Conservation (phyloP, 35 echinoderm and acorn worm species). For the Ophioderma brevispina region DNA sequence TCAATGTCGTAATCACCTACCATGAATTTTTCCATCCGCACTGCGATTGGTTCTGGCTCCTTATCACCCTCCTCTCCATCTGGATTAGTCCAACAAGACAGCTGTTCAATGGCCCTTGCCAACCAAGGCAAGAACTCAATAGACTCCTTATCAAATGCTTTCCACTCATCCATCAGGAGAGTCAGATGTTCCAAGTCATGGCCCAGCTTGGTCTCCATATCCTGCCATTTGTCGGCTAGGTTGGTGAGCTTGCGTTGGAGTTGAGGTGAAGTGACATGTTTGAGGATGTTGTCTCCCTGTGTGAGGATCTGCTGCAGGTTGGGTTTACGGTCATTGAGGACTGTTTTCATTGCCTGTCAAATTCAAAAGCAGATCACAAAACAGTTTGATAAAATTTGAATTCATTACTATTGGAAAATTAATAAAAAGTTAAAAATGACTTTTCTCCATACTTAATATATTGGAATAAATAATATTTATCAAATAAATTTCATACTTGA, state of each 20-base stretch:
- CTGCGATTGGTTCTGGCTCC: slow-evolving; percentile 37
- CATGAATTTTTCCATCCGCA: slow-evolving; percentile 79
- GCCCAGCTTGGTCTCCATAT: slow-evolving; percentile 48
- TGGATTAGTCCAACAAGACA: slow-evolving; percentile 50
- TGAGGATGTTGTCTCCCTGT: slow-evolving; percentile 52
- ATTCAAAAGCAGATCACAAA: no score
- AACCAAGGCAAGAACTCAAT: slow-evolving; percentile 74
- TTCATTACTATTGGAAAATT: no score
- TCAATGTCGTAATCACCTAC: slow-evolving; percentile 66
- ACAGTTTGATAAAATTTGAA: no score
- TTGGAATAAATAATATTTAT: no score
- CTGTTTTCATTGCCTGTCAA: slow-evolving; percentile 84
- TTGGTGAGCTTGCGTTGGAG: slow-evolving; percentile 55
- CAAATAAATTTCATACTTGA: no score
- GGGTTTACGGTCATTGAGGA: slow-evolving; percentile 63
- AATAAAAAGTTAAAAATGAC: no score
- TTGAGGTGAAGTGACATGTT: slow-evolving; percentile 56
- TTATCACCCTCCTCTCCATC: slow-evolving; percentile 31
- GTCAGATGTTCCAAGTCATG: slow-evolving; percentile 67
- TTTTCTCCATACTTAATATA: no score
- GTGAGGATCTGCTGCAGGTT: slow-evolving; percentile 63
- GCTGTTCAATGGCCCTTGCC: slow-evolving; percentile 41
- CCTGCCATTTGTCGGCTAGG: slow-evolving; percentile 74
- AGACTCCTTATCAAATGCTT: slow-evolving; percentile 70
- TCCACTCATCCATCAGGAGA: slow-evolving; percentile 74